Conservation (phyloP, 2,888 invertebrate genomes). For the Patella ulyssiponensis region DNA sequence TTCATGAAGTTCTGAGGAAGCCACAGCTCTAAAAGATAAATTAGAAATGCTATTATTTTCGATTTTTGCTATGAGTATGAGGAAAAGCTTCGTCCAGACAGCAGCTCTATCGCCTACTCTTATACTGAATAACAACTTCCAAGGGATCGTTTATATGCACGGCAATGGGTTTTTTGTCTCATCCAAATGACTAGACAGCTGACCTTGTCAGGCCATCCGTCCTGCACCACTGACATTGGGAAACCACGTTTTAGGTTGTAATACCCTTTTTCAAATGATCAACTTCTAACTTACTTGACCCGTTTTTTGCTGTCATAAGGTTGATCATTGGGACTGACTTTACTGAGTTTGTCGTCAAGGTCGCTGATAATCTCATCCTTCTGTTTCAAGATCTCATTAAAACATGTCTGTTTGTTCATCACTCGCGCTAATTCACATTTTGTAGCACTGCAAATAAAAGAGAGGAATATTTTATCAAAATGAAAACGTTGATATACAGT, state of each 20-base stretch:
- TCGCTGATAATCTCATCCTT: slow-evolving; percentile 68
- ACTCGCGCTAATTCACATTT: slow-evolving; percentile 72
- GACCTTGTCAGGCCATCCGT: no score
- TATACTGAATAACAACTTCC: no score
- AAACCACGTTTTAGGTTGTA: no score
- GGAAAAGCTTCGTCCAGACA: no score
- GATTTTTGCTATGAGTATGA: no score
- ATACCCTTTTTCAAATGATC: background rate
- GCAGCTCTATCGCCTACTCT: no score
- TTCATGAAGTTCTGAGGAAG: slow-evolving; percentile 57
- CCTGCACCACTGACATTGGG: no score
- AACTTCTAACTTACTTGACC: slow-evolving; percentile 11
- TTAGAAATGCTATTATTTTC: no score
- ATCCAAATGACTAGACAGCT: no score
- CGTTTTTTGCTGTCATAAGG: slow-evolving; percentile 42
- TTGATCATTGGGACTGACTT: slow-evolving; percentile 35
- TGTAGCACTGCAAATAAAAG: slow-evolving; percentile 55
- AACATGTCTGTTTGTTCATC: slow-evolving; percentile 70
- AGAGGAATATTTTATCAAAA: background rate
- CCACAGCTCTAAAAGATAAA: background rate
- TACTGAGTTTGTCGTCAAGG: slow-evolving; percentile 63
- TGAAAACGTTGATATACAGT: background rate
- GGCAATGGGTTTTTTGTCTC: no score
- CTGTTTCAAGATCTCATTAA: slow-evolving; percentile 68
- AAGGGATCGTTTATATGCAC: no score